Evolutionary conservation across 2,888 invertebrate species (phyloP), one percentile per base, ranked within the genome.

Genomic region (Plutella xylostella): DNA sequence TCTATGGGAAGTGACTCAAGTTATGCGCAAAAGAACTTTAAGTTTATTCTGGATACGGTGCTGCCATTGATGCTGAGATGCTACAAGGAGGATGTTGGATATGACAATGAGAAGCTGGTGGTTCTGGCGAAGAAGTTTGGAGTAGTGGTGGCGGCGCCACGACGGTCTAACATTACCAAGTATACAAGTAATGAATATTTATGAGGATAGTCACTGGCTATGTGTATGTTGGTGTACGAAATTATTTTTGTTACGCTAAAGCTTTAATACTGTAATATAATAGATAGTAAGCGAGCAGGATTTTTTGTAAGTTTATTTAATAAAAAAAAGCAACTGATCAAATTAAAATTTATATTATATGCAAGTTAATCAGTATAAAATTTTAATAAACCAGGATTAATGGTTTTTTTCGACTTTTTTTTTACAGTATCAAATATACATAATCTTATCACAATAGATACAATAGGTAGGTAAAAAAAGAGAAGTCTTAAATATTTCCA

Each of bases 171-270:
- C 70, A 80, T 89, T 72, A 86, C 89, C 54, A 90, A 89, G 76
- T 90, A 90, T 67, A 89, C 89, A 22, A 88, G 89, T 54, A 88
- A 85, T 42, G 89, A 88, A 71, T 89, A 88, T 70, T 84, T 87
- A 74, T 87, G 83, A 85, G 68, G 74, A 59, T 65, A 77, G 67
- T 66, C 55, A 52, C 49, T 55, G 54, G n/a, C 7, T 28, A 30
- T 42, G 31, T 42, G 31, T 53, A 57, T 61, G 57, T 63, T 61
- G 58, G 61, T 69, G 68, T 70, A 72, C 53, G 63, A 68, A 72
- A 68, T 74, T 74, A 77, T 72, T 75, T 73, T 77, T 75, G 76
- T 73, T 80, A 77, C 64, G 80, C 82, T 82, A 63, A 76, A 83
- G 82, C 82, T 83, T 83, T 83, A 83, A 83, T 76, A 68, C 54